Evolutionary conservation across 2,888 invertebrate species (phyloP), one percentile per base, ranked within the genome.

Genomic region (Allolobophora icterica): DNA sequence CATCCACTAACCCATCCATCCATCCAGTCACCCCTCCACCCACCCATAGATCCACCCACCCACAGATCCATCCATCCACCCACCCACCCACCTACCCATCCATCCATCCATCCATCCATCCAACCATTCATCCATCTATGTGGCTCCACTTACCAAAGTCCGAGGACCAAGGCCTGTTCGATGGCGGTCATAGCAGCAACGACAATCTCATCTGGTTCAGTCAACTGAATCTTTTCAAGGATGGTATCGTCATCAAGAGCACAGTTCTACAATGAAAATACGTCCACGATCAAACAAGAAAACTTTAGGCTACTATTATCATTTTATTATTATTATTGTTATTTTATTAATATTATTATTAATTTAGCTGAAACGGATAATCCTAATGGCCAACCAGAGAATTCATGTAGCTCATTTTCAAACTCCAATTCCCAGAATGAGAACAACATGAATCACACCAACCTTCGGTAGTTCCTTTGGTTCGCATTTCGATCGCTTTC

Each of bases 241-340:
- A 98, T 96, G 3, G 98, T 97, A 93, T 99, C 99, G 95, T 99
- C 99, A 92, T 98, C 96, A 42, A 98, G 95, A 89, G 96, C 96
- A 8, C 98, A 94, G 92, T 97, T 96, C 94, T 92, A 84, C 34
- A 42, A 42, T 1, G 40, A 89, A 52, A 71, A 35, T 24, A 38
- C 40, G 40, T 30, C 42, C 4, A 34, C 33, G 11, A 90, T 34
- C 11, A 24, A n/a, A 89, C 40, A 33, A 71, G n/a, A n/a, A 71
- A n/a, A n/a, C n/a, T n/a, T n/a, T n/a, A 45, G 17, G 45, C 15
- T 45, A 13, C 1, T 19, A 45, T 71, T 0, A 42, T 42, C 17
- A 4, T 1, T 21, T 11, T 6, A 52, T 1, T 15, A 52, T 24
- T 21, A 24, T 24, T 15, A 52, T 21, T 52, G 21, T 52, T 52